A percentile compares a stretch with the other conserved stretches of the same genome.
Evolutionary conservation across 2,888 invertebrate genomes (phyloP).

Genomic region (Drosophila trichaetosa): DNA sequence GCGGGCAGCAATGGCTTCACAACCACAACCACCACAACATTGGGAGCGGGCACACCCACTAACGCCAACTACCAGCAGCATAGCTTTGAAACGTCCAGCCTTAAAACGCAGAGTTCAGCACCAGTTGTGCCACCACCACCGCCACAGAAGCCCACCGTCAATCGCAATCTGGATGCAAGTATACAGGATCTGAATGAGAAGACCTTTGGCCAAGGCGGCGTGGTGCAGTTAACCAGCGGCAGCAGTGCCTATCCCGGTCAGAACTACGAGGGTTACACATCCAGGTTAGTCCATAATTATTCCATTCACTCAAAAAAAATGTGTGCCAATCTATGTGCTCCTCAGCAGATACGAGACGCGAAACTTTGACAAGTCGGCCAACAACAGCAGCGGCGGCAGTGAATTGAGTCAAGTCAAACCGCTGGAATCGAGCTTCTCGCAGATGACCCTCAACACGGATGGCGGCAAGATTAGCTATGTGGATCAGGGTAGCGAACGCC

Average conservation of each 20-base stretch:
- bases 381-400: slow-evolving; percentile 59
- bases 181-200: slow-evolving; percentile 85
- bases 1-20: slow-evolving; percentile 66
- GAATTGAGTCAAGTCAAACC: slow-evolving; percentile 76
- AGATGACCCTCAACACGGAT: slow-evolving; percentile 83
- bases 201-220: slow-evolving; percentile 84
- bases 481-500: slow-evolving; percentile 84
- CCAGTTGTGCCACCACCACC: slow-evolving; percentile 58
- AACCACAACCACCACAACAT: slow-evolving; percentile 26
- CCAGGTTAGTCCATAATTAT: slow-evolving; percentile 86
- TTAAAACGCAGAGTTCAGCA: slow-evolving; percentile 72
- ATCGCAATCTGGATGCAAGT: slow-evolving; percentile 84
- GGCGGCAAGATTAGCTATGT: slow-evolving; percentile 83
- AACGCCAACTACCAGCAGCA: slow-evolving; percentile 82
- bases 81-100: slow-evolving; percentile 78
- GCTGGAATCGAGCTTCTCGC: slow-evolving; percentile 83
- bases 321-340: slow-evolving; percentile 6
- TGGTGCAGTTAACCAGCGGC: slow-evolving; percentile 79
- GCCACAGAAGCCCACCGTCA: slow-evolving; percentile 65
- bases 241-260: slow-evolving; percentile 81
- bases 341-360: slow-evolving; percentile 84
- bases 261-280: slow-evolving; percentile 89
- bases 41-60: slow-evolving; percentile 72
- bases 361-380: slow-evolving; percentile 82
- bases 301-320: not conserved